Evolutionary conservation across 2,113 vertebrate genomes (phyloP), one percentile per base, ranked within the genome.

Genomic region (Emydocephalus ijimae): DNA sequence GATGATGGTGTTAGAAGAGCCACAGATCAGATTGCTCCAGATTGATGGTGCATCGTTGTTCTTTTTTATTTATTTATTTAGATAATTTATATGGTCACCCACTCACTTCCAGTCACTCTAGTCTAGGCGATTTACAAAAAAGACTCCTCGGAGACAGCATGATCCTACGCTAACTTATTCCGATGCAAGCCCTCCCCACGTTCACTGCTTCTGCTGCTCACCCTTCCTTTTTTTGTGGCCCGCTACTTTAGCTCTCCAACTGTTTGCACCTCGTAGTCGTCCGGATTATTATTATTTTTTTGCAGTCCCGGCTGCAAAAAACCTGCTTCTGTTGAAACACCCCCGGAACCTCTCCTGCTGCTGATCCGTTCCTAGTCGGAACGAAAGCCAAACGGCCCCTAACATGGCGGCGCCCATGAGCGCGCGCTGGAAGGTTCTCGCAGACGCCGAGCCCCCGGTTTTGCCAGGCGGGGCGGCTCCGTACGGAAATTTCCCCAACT

Each of bases 401-500:
- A 92, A 90, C 0, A 98, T 98, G 98, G 97, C 97, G 91, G 96
- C 94, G 74, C 48, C 94, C 91, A 0, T 0, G 1, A 2, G 50
- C 4, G 18, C 20, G 0, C 1, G 3, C 5, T 1, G 88, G 5
- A 4, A 90, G 1, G 52, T 6, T 5, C 3, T 14, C 0, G 39
- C 0, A 1, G 29, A 0, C 0, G 52, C 24, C 0, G 24, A 29
- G 4, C 11, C 23, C 0, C 20, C 89, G 14, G 26, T n/a, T 7
- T 15, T 90, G 20, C 98, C 98, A 3, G 98, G 98, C 0, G 99
- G 99, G 2, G 98, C 98, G 0, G 99, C 99, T 69, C 98, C 97
- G 0, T 98, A 98, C 74, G 99, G 99, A 0, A 99, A 99, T 90
- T 99, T 99, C 90, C 98, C 98, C 0, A 98, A 98, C 85, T 99